Evolutionary conservation across 2,888 invertebrate genomes (phyloP).

Genomic region (Watsonalla cultraria): DNA sequence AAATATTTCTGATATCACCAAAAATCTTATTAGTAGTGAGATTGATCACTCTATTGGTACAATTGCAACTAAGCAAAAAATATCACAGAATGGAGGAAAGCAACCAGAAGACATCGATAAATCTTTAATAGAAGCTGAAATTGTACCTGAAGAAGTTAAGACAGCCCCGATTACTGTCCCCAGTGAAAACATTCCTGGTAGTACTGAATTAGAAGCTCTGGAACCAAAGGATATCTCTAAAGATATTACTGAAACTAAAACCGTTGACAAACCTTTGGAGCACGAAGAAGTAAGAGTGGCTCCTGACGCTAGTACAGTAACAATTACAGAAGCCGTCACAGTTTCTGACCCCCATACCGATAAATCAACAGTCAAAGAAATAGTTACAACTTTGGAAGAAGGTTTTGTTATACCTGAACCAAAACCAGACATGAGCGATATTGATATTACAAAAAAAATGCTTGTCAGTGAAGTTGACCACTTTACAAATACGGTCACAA

Average conservation of each 20-base stretch:
- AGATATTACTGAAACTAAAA: not conserved
- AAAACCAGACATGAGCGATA: slow-evolving; percentile 1
- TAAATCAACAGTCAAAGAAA: slow-evolving; percentile 9
- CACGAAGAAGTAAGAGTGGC: not conserved
- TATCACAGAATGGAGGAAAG: slow-evolving; percentile 5
- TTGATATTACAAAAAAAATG: slow-evolving; percentile 11
- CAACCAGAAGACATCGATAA: not conserved
- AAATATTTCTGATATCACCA: slow-evolving; percentile 15
- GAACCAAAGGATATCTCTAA: not conserved
- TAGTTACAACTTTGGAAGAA: slow-evolving; percentile 11
- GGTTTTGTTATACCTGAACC: not conserved
- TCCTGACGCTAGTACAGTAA: slow-evolving; percentile 1
- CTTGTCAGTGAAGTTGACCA: slow-evolving; percentile 15
- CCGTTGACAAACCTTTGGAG: not conserved
- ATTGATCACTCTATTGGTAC: slow-evolving; percentile 14
- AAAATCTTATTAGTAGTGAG: slow-evolving; percentile 26
- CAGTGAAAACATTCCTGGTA: not conserved
- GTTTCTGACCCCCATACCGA: slow-evolving; percentile 9
- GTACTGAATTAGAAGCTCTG: not conserved
- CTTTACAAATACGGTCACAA: slow-evolving; percentile 2
- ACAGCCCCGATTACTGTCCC: not conserved
- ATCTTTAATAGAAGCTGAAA: not conserved
- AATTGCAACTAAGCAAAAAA: slow-evolving; percentile 7
- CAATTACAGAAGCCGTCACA: slow-evolving; percentile 7
- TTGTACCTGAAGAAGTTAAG: not conserved